Evolutionary conservation across 2,888 invertebrate species (phyloP).

Genomic region (Rotaria socialis): DNA sequence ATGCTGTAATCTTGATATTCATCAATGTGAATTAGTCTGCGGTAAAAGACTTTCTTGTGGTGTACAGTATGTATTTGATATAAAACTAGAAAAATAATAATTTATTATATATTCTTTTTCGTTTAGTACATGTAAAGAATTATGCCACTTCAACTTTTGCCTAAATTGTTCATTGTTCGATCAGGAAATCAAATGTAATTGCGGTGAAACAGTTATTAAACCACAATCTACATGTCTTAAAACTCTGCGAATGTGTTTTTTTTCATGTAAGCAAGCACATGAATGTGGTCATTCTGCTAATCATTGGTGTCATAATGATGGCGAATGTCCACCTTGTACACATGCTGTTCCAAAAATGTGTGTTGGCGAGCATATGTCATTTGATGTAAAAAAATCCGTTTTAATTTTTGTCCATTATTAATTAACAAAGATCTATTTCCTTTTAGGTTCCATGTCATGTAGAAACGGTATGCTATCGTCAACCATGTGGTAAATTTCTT

Average conservation of each 20-base stretch:
- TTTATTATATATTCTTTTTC: background rate
- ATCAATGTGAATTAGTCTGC: conserved; percentile 69
- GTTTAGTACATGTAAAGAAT: conserved; percentile 70
- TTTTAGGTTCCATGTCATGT: conserved; percentile 40
- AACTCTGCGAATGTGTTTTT: conserved; percentile 73
- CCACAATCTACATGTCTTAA: conserved; percentile 91
- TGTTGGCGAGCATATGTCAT: conserved; percentile 47
- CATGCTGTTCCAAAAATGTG: conserved; percentile 79
- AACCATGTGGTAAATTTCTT: conserved; percentile 39
- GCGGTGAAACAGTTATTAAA: conserved; percentile 76
- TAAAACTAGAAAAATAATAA: background rate
- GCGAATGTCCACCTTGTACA: conserved; percentile 76
- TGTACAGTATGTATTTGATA: conserved; percentile 63
- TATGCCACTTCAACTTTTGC: conserved; percentile 76
- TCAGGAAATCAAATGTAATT: conserved; percentile 78
- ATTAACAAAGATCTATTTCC: no score
- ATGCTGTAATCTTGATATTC: conserved; percentile 78
- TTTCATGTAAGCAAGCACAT: conserved; percentile 73
- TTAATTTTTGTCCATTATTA: no score
- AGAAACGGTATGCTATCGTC: conserved; percentile 41
- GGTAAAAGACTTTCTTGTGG: conserved; percentile 78
- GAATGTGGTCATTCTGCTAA: conserved; percentile 76
- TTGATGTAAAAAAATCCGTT: background rate
- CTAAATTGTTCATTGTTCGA: conserved; percentile 66
- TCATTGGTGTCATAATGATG: conserved; percentile 76